Percentiles rank a stretch among this genome's conserved stretches.
These are phyloP conservation scores for Hiodon tergisus DNA, from an alignment of 2,113 vertebrate species.

Conservation along the genomic window DNA sequence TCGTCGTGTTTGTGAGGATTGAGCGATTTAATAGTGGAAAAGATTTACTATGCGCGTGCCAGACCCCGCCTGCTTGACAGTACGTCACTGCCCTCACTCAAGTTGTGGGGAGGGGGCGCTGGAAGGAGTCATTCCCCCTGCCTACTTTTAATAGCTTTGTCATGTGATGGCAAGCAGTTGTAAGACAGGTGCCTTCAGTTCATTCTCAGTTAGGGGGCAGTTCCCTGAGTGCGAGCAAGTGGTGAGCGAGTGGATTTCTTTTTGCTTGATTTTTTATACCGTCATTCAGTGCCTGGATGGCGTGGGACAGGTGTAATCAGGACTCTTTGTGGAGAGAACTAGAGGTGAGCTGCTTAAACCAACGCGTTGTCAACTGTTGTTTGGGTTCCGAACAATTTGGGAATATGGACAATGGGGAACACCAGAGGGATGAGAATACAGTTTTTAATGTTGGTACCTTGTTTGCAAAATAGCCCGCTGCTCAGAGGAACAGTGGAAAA, in stretches of 20 bases:
- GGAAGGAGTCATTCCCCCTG: slow-evolving; percentile 81
- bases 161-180: slow-evolving; percentile 98
- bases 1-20: slow-evolving; percentile 30
- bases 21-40: slow-evolving; percentile 51
- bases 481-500: slow-evolving; percentile 48
- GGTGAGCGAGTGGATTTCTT: slow-evolving; percentile 63
- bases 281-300: slow-evolving; percentile 95
- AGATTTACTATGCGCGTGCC: slow-evolving; percentile 77
- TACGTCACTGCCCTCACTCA: slow-evolving; percentile 76
- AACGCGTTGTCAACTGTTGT: slow-evolving; percentile 26
- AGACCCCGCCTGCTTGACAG: slow-evolving; percentile 75
- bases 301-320: slow-evolving; percentile 99
- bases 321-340: slow-evolving; percentile 95
- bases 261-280: slow-evolving; percentile 51
- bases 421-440: slow-evolving; percentile 30
- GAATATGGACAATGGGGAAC: slow-evolving; percentile 45
- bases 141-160: slow-evolving; percentile 99
- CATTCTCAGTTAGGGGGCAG: slow-evolving; percentile 86
- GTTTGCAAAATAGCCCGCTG: slow-evolving; percentile 44
- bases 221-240: slow-evolving; percentile 74
- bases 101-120: slow-evolving; percentile 62
- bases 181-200: slow-evolving; percentile 99
- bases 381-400: slow-evolving; percentile 26
- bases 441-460: slow-evolving; percentile 28
- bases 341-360: slow-evolving; percentile 79